phyloP scores from a whole-genome alignment of 2,113 vertebrate genomes.

The Galeopterus variegatus region DNA sequence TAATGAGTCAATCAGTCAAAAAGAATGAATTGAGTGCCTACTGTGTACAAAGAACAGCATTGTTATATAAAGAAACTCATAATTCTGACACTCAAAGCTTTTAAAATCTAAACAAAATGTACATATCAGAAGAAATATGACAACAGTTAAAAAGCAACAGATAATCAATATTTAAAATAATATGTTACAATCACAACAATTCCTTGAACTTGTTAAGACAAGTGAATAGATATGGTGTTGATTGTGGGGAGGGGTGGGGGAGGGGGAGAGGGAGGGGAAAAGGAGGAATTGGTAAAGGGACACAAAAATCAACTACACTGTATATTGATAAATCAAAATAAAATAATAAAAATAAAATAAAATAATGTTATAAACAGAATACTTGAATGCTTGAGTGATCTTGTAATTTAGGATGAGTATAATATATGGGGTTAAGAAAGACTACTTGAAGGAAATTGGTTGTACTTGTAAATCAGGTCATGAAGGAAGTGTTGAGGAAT shows the following conservation, averaged over 20 bases:
- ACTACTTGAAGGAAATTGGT: fast-evolving
- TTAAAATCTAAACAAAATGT: background rate
- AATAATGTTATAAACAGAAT: background rate
- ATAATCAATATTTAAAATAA: background rate
- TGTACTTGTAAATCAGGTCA: background rate
- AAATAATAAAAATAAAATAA: background rate
- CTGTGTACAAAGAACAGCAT: background rate
- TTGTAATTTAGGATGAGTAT: background rate
- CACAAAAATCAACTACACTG: too few relatives aligned
- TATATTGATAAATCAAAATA: too few relatives aligned
- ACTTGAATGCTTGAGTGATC: background rate
- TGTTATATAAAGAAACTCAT: background rate
- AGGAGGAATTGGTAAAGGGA: too few relatives aligned
- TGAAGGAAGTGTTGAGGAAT: background rate
- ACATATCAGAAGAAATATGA: background rate
- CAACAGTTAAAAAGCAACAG: background rate
- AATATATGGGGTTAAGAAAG: background rate
- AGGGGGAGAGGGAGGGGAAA: too few relatives aligned
- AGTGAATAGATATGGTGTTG: too few relatives aligned
- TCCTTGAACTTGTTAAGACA: too few relatives aligned
- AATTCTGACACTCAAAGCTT: background rate
- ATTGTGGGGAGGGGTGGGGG: too few relatives aligned
- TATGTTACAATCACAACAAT: background rate
- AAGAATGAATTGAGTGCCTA: background rate
- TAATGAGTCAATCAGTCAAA: background rate